A percentile compares a stretch with the other conserved stretches of the same genome.
These are phyloP conservation scores for Athalia circularis DNA, from an alignment of 2,888 invertebrate species.

Conservation along the genomic window DNA sequence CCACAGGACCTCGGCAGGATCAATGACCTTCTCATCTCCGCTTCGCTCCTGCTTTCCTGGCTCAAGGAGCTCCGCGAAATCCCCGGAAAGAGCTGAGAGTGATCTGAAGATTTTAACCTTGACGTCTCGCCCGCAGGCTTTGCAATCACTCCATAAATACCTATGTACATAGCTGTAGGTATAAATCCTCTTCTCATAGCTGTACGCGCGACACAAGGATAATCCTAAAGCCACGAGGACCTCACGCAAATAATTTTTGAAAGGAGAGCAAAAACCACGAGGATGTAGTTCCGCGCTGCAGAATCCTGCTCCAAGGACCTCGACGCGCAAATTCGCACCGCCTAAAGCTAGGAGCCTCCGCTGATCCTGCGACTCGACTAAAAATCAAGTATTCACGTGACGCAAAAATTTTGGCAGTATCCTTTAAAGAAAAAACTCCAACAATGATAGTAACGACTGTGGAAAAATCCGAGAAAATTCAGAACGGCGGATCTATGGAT, in stretches of 20 bases:
- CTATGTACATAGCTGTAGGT: too few relatives aligned
- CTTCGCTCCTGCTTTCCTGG: constrained; percentile 61
- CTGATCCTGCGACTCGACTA: background rate
- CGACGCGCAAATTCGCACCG: background rate
- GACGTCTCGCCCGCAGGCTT: too few relatives aligned
- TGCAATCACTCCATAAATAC: too few relatives aligned
- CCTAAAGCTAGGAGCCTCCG: background rate
- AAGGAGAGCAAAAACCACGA: constrained; percentile 15
- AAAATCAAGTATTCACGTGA: background rate
- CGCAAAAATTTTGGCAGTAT: background rate
- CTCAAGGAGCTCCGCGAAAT: constrained; percentile 57
- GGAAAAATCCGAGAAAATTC: too few relatives aligned
- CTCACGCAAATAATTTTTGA: background rate
- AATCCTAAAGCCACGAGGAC: background rate
- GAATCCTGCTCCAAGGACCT: background rate
- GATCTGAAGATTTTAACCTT: constrained; percentile 14
- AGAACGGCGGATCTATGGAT: too few relatives aligned
- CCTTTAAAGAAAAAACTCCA: too few relatives aligned
- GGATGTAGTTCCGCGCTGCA: background rate
- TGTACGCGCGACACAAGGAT: background rate
- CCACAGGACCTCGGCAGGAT: constrained; percentile 11
- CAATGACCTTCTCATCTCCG: constrained; percentile 40
- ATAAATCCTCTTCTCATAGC: too few relatives aligned
- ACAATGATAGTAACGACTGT: too few relatives aligned
- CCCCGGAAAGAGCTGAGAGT: constrained; percentile 51